Evolutionary conservation across 2,113 vertebrate genomes (phyloP), one percentile per base, ranked within the genome.

Genomic region (Sinocyclocheilus maitianheensis): DNA sequence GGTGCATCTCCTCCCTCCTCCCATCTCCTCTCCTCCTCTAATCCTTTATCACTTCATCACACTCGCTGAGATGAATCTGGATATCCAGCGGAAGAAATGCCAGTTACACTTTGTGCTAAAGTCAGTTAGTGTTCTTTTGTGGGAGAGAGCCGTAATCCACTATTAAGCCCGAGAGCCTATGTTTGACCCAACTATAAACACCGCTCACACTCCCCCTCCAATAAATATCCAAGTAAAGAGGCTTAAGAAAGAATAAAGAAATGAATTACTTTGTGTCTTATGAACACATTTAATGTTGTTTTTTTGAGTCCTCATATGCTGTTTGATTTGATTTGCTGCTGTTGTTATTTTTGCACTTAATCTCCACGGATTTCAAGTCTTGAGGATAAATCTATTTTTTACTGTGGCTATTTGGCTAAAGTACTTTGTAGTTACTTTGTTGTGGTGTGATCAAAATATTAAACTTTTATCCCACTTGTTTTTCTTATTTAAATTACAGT

Each of bases 181-280:
- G 84, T 92, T 92, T 95, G 94, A 96, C 93, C 94, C 92, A 94
- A 93, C 93, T 94, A 95, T 94, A 93, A 90, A 92, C 91, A 91
- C 86, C 87, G 14, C 88, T 90, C 90, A 88, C 89, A 89, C 78
- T 43, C 58, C 78, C 37, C 76, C 48, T 40, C 37, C 85, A 10
- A 86, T 90, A 91, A 94, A 92, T 87, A 92, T 88, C 65, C 88
- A 91, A 84, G 90, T 87, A 94, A 94, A 94, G 93, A 89, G 92
- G 93, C 93, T 95, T 94, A 95, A 92, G 91, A 89, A 93, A 91
- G 91, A 92, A 92, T 90, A 86, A 89, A 92, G 91, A 90, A 90
- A 93, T 92, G 87, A 93, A 92, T 94, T 89, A 83, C 82, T 90
- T 89, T 91, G 88, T 85, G 26, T 89, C 91, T 91, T 91, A 90